Evolutionary conservation across 2,888 invertebrate species (phyloP), one percentile per base, ranked within the genome.

Genomic region (Trissolcus brochymenae): DNA sequence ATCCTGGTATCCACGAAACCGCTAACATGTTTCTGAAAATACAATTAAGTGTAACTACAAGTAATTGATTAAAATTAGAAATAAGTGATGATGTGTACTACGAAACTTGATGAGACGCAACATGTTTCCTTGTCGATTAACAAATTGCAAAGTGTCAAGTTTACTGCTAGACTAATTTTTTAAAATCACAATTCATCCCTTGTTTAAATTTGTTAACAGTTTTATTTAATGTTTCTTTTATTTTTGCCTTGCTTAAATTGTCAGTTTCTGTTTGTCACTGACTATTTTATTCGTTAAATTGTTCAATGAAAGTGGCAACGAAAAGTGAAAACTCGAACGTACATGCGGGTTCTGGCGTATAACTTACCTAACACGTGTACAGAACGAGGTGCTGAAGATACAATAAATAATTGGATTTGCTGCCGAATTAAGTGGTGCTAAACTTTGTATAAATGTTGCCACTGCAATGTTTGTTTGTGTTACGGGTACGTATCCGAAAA

Each of bases 391-490:
- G 35, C 97, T 97, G 90, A 97, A 98, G 83, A 98, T 92, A 86
- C 96, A 97, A 90, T 97, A 98, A 83, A 98, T 98, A 84, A 97
- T 92, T 0, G 98, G 98, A 90, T 98, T 98, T 62, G 97, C 97
- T 0, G 97, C 97, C 0, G 96, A 96, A 91, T 98, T 98, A 72
- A 98, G 91, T 0, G 97, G 96, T 0, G 97, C 95, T 80, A 98
- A 90, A 88, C 96, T 97, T 87, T 97, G 97, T 81, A 98, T 95
- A 84, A 98, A 95, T 1, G 96, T 95, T 7, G 96, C 95, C 51
- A 97, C 93, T 14, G 96, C 96, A 21, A 94, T 93, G 87, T 94
- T 95, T 0, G 93, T 93, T 86, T 95, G 95, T 0, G 95, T 94
- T 81, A 91, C 90, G 0, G 96, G 95, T 79, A 96, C 93, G 86